These are phyloP conservation scores for Drosophila nr. perissopoda DNA, from an alignment of 2,888 invertebrate species.

Conservation along the genomic window DNA sequence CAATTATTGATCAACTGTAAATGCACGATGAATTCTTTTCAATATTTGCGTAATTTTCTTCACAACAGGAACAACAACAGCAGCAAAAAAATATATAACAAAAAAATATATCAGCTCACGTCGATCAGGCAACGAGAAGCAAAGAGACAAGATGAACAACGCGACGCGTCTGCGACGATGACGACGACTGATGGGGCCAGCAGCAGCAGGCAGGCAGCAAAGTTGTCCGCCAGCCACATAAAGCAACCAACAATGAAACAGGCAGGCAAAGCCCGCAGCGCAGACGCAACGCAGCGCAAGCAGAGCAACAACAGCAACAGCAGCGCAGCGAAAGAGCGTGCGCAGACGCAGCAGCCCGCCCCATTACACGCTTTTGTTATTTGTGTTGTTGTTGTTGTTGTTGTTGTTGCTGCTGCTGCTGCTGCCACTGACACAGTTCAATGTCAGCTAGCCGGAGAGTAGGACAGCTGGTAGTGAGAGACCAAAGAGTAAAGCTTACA, in stretches of 20 bases:
- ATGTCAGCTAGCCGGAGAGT: conserved; percentile 54
- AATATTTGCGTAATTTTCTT: conserved; percentile 16
- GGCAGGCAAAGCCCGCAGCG: conserved; percentile 25
- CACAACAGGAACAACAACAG: conserved; percentile 1
- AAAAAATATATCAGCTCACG: conserved; percentile 13
- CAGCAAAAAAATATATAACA: conserved; percentile 4
- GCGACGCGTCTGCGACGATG: conserved; percentile 55
- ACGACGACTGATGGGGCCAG: conserved; percentile 54
- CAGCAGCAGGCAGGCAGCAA: conserved; percentile 35
- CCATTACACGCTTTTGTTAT: conserved; percentile 58
- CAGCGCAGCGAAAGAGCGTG: conserved; percentile 32
- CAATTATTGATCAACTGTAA: conserved; percentile 25
- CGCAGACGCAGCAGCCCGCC: conserved; percentile 60
- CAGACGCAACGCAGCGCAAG: conserved; percentile 43
- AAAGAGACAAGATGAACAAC: conserved; percentile 55
- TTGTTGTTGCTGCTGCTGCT: conserved; percentile 16
- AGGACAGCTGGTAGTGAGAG: conserved; percentile 1
- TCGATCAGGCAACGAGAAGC: conserved; percentile 19
- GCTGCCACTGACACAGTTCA: conserved; percentile 74
- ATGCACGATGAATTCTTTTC: conserved; percentile 35
- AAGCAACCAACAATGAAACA: conserved; percentile 35
- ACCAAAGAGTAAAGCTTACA: conserved; percentile 19
- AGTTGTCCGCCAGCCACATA: conserved; percentile 41
- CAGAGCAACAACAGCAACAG: conserved; percentile 53
- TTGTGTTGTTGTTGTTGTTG: conserved; percentile 22